Base-by-base conservation (phyloP, 2,888 invertebrate genomes). In the Drosophila nr. perissopoda region DNA sequence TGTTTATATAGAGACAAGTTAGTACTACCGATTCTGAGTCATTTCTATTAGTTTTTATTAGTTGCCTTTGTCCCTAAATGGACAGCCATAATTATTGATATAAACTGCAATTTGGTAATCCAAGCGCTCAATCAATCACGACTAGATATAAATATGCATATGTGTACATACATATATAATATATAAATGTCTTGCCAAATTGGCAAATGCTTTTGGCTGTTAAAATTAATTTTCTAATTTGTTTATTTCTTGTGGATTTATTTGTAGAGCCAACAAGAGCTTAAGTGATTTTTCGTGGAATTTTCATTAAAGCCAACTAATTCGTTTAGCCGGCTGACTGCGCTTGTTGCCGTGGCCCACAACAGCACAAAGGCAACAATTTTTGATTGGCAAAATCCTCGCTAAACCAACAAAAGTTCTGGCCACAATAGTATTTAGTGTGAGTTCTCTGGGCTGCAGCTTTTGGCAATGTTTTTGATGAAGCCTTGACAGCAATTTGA, bases 401-500 rank as follows among this genome's bases (percentile, higher is more conserved):
- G 60, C 42, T 65, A 75, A 83, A 62, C 79, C 83, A 70, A 70
- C 59, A 65, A 74, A 86, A 79, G 72, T 82, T 84, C 46, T 25
- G 38, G 48, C 82, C 72, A 70, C 72, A 75, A 72, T 70, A 52
- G 82, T 70, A 71, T 71, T 54, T 57, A 53, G 54, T 49, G 33
- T 57, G 49, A 54, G 60, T 54, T 52, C 18, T 36, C 36, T 38
- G 63, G 52, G 53, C 62, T 54, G 27, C 21, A 13, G 54, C 29
- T 66, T 73, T 49, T 53, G 54, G 40, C 46, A 46, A 16, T 58
- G 34, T 25, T 54, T 46, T 25, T 60, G 53, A 38, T 63, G 36
- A 67, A 81, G 76, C 90, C 86, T 88, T 86, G 88, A 73, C 86
- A 89, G 90, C 90, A 82, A 85, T 89, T 86, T 77, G 85, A 82